Evolutionary conservation across 2,113 vertebrate species (phyloP).

Genomic region (Tor tambroides): DNA sequence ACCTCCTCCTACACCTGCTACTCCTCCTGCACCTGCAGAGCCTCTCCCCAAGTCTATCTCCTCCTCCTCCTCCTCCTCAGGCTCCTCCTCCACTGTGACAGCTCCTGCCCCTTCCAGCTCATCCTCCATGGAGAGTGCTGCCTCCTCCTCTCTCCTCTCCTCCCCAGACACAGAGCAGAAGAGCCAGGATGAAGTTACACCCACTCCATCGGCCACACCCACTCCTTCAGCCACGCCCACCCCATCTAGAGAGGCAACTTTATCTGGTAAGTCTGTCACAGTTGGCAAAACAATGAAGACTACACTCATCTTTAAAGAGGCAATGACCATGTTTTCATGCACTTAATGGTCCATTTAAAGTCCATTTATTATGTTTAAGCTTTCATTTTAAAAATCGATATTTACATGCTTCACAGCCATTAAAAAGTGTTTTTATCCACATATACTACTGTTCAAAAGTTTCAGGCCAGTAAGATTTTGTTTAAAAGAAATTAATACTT

Average conservation of each 20-base stretch:
- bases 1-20: slow-evolving; percentile 55
- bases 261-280: slow-evolving; percentile 67
- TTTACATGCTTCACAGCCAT: neutral
- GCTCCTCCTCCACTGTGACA: slow-evolving; percentile 76
- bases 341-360: neutral
- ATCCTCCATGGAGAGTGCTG: slow-evolving; percentile 79
- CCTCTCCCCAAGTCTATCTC: slow-evolving; percentile 73
- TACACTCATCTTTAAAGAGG: neutral
- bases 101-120: slow-evolving; percentile 80
- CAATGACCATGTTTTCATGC: neutral
- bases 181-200: slow-evolving; percentile 62
- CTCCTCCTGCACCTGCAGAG: slow-evolving; percentile 59
- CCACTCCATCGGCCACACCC: slow-evolving; percentile 56
- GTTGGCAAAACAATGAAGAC: neutral
- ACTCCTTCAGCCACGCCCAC: slow-evolving; percentile 58
- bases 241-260: slow-evolving; percentile 65
- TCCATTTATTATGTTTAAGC: neutral
- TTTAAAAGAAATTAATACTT: neutral
- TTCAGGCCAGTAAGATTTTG: neutral
- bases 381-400: neutral
- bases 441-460: neutral
- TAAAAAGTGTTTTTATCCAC: neutral
- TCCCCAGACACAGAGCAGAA: slow-evolving; percentile 83
- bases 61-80: slow-evolving; percentile 78
- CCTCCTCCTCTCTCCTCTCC: slow-evolving; percentile 76